Base-by-base conservation (phyloP, 2,888 invertebrate species). In the Leptinotarsa haldemani region DNA sequence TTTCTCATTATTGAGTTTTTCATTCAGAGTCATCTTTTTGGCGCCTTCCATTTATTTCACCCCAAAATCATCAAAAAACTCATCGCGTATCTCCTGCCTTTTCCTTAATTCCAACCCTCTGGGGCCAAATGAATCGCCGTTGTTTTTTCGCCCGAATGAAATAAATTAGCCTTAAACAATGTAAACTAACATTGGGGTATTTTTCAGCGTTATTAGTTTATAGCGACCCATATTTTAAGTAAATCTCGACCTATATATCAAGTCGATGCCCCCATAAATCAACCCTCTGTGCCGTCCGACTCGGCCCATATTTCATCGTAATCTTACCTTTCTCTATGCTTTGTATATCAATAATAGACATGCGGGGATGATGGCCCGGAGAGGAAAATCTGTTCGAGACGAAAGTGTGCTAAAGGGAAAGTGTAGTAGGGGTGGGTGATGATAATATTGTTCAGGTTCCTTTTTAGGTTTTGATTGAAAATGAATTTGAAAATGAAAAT, bases 271-370 rank as follows among this genome's bases (percentile, higher is more conserved):
- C 74, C 22, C 58, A 69, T 79, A 77, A 76, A 77, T 79, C 79
- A 79, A 66, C 67, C 52, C 64, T 67, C 63, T 20, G 12, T 22
- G 40, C 61, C 56, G 18, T 20, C 48, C 46, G 71, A 65, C 47
- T 18, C 63, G 61, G 25, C 64, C 67, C 65, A 70, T 73, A 73
- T 70, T 74, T 73, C 70, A 69, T 70, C 66, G 70, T 73, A 77
- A 76, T 74, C 73, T 76, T 80, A 83, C 84, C 87, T 74, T 70
- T 50, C 64, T 68, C 68, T 68, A 40, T 67, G 58, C 56, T 56
- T 56, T 52, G 68, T 68, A 22, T 68, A 68, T 68, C 68, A 68
- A 68, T 58, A 68, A 68, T 68, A 56, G 68, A 46, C 68, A 68
- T 30, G 61, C 25, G 13, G 61, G 61, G 61, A 61, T 30, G 40